Percentiles rank a stretch among this genome's conserved stretches.
These are phyloP conservation scores for Halcyon chelicuti DNA, from an alignment of 2,797 vertebrate genomes.

Conservation along the genomic window DNA sequence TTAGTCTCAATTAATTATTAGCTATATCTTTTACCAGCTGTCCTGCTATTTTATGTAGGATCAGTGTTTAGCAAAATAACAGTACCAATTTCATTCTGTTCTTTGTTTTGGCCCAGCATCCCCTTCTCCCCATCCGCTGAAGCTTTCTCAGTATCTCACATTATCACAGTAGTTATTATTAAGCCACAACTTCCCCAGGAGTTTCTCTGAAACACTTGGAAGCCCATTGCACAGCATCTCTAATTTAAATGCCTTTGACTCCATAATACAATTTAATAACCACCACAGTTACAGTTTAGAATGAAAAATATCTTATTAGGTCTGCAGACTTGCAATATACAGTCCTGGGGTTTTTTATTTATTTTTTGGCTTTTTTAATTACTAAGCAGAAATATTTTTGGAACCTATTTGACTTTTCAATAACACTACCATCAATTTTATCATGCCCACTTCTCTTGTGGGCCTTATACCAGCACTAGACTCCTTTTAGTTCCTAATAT, in stretches of 20 bases:
- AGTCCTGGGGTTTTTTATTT: neutral
- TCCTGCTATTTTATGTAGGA: conserved; percentile 5
- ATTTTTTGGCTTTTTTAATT: neutral
- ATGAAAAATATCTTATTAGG: conserved; percentile 46
- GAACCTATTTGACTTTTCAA: conserved; percentile 16
- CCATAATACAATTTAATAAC: conserved; percentile 56
- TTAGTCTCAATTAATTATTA: conserved; percentile 3
- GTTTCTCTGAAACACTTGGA: conserved; percentile 7
- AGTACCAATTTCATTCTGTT: neutral
- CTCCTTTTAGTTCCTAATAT: conserved; percentile 5
- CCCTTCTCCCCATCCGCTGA: neutral
- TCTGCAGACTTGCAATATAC: neutral
- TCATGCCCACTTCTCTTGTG: neutral
- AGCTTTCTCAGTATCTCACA: neutral
- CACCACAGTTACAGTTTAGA: conserved; percentile 21
- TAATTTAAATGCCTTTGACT: conserved; percentile 52
- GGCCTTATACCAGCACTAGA: neutral
- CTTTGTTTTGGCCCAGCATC: neutral
- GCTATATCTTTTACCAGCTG: neutral
- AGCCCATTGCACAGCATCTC: conserved; percentile 13
- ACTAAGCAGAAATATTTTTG: conserved; percentile 27
- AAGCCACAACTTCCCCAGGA: conserved; percentile 34
- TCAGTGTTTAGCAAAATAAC: neutral
- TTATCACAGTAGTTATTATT: neutral
- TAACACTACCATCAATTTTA: neutral